These are phyloP conservation scores for Polia nebulosa DNA, from an alignment of 2,888 invertebrate species.

Conservation along the genomic window DNA sequence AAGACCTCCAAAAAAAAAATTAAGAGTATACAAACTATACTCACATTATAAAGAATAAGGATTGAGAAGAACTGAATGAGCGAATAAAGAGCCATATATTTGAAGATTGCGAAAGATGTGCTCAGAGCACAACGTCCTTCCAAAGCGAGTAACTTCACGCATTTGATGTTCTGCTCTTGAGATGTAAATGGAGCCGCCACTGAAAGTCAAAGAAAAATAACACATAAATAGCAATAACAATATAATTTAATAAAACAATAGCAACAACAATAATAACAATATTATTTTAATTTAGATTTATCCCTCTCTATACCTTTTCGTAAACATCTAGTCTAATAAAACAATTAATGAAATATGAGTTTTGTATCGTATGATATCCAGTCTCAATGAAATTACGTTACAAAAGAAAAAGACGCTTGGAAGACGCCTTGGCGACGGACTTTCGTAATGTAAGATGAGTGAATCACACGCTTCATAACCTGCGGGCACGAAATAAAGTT, in stretches of 20 bases:
- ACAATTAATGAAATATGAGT: too few relatives aligned
- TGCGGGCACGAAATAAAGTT: too few relatives aligned
- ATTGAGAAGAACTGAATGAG: slow-evolving; percentile 97
- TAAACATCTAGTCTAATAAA: neutral
- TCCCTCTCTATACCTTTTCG: neutral
- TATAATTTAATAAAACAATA: too few relatives aligned
- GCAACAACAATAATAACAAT: too few relatives aligned
- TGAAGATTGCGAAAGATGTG: slow-evolving; percentile 97
- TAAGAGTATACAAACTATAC: slow-evolving; percentile 67
- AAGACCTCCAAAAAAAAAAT: too few relatives aligned
- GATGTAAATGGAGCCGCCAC: slow-evolving; percentile 98
- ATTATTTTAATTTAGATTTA: neutral
- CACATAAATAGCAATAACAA: neutral
- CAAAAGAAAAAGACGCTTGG: neutral
- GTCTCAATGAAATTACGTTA: too few relatives aligned
- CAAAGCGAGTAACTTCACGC: slow-evolving; percentile 94
- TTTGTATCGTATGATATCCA: too few relatives aligned
- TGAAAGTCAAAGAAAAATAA: slow-evolving; percentile 70
- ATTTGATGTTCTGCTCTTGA: slow-evolving; percentile 94
- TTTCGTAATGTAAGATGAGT: neutral
- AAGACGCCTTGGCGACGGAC: neutral
- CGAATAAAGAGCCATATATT: slow-evolving; percentile 97
- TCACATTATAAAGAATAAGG: slow-evolving; percentile 94
- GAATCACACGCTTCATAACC: neutral
- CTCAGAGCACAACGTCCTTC: slow-evolving; percentile 97